These are phyloP conservation scores for Coenonympha arcania DNA, from an alignment of 2,888 invertebrate genomes.

Conservation along the genomic window DNA sequence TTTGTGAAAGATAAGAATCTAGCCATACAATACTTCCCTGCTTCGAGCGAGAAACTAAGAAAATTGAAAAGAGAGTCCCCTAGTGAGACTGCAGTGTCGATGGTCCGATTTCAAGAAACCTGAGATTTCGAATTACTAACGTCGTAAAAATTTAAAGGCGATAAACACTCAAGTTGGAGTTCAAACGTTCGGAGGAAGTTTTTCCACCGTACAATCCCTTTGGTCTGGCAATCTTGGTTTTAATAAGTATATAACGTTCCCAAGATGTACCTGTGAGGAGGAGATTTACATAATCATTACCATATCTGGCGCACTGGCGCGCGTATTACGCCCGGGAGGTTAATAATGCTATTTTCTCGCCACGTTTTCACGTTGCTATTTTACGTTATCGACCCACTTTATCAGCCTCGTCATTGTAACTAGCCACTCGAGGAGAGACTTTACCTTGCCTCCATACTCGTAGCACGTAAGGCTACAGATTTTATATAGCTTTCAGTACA, in stretches of 20 bases:
- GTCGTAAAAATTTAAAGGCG: conserved; percentile 62
- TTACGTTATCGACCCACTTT: conserved; percentile 70
- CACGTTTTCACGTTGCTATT: conserved; percentile 73
- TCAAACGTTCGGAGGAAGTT: conserved; percentile 47
- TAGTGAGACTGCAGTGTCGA: conserved; percentile 62
- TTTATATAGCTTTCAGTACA: conserved; percentile 20
- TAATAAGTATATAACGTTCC: conserved; percentile 73
- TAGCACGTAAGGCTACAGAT: conserved; percentile 29
- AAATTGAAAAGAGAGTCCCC: conserved; percentile 74
- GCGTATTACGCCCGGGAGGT: conserved; percentile 73
- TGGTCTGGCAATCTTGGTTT: conserved; percentile 69
- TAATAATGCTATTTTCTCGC: conserved; percentile 75
- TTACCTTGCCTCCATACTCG: conserved; percentile 44
- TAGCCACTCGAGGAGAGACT: conserved; percentile 62
- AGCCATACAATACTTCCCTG: conserved; percentile 70
- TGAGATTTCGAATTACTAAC: conserved; percentile 65
- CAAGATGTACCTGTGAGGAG: conserved; percentile 71
- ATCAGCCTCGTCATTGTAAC: conserved; percentile 71
- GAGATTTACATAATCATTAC: conserved; percentile 75
- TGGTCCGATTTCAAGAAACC: conserved; percentile 67
- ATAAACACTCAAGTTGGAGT: conserved; percentile 52
- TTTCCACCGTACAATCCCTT: conserved; percentile 60
- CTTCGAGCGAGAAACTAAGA: conserved; percentile 69
- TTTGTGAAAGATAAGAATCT: conserved; percentile 73
- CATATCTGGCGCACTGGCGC: conserved; percentile 74